Evolutionary conservation across 2,113 vertebrate species (phyloP), one percentile per base, ranked within the genome.

Genomic region (Heterotilapia buettikoferi): DNA sequence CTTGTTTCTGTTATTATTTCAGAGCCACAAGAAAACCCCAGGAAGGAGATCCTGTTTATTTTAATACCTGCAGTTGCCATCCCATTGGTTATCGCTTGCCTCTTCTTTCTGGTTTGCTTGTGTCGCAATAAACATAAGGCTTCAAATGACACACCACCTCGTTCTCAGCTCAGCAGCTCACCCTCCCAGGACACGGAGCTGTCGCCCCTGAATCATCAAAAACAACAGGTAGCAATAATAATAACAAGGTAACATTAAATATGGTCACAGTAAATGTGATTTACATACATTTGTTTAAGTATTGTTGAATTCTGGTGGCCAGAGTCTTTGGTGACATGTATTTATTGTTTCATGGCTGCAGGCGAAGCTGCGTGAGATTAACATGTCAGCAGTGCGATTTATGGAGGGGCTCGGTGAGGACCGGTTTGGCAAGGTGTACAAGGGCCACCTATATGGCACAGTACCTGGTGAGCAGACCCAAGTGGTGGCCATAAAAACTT

Each of bases 361-460:
- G 98, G 94, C 95, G 56, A 99, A 99, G 93, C 96, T 98, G 84
- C 97, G 98, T 93, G 99, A 99, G 96, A 97, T 99, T 84, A 98
- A 97, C 89, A 86, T 99, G 76, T 98, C 98, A 5, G 96, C 97
- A 0, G 97, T 99, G 66, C 95, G 98, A 6, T 99, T 99, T 92
- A 98, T 98, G 97, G 98, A 99, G 88, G 99, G 99, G 71, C 96
- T 99, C 2, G 99, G 98, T 4, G 98, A 99, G 81, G 98, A 99
- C 90, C 97, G 98, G 2, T 99, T 99, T 19, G 99, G 99, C 9
- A 99, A 98, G 87, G 98, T 99, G 63, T 99, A 99, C 96, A 99
- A 98, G 91, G 99, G 98, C 2, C 98, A 99, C 87, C 96, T 99
- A 36, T 99, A 99, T 6, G 97, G 98, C 76, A 96, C 97, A 0